Evolutionary conservation across 2,113 vertebrate genomes (phyloP).

Genomic region (Labeo rohita): DNA sequence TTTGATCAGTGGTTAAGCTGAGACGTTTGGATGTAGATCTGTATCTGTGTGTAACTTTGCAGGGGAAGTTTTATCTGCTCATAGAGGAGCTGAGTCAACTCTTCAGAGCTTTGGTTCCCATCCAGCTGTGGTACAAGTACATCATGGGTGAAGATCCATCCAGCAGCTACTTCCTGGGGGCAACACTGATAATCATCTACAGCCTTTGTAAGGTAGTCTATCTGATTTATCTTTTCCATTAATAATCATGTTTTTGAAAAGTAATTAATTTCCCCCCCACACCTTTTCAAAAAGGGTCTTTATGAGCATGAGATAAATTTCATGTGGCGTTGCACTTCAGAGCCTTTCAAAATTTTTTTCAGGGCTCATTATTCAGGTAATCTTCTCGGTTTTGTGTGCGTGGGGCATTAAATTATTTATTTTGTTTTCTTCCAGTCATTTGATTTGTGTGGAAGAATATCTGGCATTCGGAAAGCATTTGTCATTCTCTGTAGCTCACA

Average conservation of each 20-base stretch:
- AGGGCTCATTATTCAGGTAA: background rate
- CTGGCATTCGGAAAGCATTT: slow-evolving; percentile 87
- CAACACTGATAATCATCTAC: slow-evolving; percentile 91
- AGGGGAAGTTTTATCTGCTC: slow-evolving; percentile 96
- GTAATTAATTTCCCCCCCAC: too few relatives aligned
- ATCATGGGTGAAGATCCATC: slow-evolving; percentile 95
- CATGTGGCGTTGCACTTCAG: background rate
- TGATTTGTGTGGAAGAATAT: slow-evolving; percentile 91
- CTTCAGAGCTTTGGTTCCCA: slow-evolving; percentile 92
- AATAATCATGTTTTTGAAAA: background rate
- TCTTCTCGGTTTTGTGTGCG: background rate
- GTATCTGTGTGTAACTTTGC: background rate
- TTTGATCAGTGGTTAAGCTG: background rate
- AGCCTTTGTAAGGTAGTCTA: slow-evolving; percentile 90
- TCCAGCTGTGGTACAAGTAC: slow-evolving; percentile 99
- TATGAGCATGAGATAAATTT: background rate
- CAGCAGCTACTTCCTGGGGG: slow-evolving; percentile 92
- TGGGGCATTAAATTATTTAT: background rate
- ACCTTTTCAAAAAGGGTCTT: background rate
- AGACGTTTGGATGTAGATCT: background rate
- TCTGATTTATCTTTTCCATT: background rate
- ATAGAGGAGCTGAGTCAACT: slow-evolving; percentile 98
- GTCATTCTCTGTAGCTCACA: slow-evolving; percentile 89
- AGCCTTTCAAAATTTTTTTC: background rate
- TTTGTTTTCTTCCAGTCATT: slow-evolving; percentile 82